Evolutionary conservation across 2,888 invertebrate species (phyloP).

Genomic region (Philopedon plagiatum): DNA sequence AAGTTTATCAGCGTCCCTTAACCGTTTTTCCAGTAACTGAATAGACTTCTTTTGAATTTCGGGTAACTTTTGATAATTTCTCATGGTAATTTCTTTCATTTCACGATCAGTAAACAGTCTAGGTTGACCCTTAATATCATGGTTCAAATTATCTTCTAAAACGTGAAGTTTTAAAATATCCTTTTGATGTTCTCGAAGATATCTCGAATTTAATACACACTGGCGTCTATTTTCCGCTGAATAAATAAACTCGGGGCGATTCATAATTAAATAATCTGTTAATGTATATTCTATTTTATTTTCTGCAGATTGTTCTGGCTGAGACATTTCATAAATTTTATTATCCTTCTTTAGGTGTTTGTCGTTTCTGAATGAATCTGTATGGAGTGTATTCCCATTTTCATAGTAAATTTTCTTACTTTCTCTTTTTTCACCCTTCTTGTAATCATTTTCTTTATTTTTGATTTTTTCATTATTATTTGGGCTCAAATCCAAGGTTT

Average conservation of each 20-base stretch:
- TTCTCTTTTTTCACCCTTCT: neutral
- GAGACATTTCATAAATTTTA: slow-evolving; percentile 27
- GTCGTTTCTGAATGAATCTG: neutral
- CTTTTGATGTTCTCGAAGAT: slow-evolving; percentile 64
- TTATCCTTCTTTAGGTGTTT: neutral
- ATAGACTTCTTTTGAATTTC: slow-evolving; percentile 78
- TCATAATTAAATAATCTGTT: slow-evolving; percentile 77
- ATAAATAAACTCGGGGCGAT: slow-evolving; percentile 80
- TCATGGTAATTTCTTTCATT: slow-evolving; percentile 74
- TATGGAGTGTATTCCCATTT: neutral
- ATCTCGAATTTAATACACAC: slow-evolving; percentile 52
- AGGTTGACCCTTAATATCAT: slow-evolving; percentile 32
- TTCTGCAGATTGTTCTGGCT: neutral
- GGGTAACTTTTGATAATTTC: slow-evolving; percentile 78
- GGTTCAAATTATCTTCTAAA: slow-evolving; percentile 54
- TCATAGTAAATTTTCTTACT: neutral
- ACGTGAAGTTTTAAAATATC: slow-evolving; percentile 66
- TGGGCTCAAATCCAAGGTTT: too few species aligned
- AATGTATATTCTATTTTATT: slow-evolving; percentile 45
- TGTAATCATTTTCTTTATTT: neutral
- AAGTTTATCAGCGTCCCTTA: slow-evolving; percentile 77
- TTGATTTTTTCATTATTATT: too few species aligned
- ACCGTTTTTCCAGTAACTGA: slow-evolving; percentile 73
- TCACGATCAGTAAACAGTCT: slow-evolving; percentile 66
- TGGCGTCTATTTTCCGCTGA: slow-evolving; percentile 71